These are phyloP conservation scores for Pterocles gutturalis DNA, from an alignment of 2,113 vertebrate genomes.

Conservation along the genomic window DNA sequence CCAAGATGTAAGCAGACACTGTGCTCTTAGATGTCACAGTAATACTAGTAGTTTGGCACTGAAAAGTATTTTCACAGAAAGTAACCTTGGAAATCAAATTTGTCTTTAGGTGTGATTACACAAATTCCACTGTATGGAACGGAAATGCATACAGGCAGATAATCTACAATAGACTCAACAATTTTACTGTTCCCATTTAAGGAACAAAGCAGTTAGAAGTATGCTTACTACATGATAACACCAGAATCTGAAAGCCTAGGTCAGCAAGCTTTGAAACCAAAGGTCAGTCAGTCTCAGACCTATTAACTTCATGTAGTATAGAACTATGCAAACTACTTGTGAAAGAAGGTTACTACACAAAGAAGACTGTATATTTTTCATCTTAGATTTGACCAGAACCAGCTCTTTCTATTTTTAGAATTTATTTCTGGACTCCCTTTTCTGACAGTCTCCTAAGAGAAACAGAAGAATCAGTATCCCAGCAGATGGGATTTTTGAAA, in stretches of 20 bases:
- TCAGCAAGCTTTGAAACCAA: conserved; percentile 21
- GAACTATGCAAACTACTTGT: neutral
- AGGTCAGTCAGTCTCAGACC: neutral
- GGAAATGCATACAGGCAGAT: neutral
- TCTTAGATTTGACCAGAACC: neutral
- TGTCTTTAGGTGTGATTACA: neutral
- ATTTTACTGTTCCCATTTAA: neutral
- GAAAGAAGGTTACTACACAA: neutral
- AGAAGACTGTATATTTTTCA: neutral
- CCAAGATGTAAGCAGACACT: neutral
- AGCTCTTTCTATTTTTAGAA: neutral
- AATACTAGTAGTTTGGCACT: neutral
- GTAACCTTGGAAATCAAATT: neutral
- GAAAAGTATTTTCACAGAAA: neutral
- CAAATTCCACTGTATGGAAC: neutral
- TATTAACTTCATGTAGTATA: neutral
- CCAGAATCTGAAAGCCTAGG: neutral
- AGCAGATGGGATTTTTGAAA: neutral
- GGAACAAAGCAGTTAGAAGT: neutral
- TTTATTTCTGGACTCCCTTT: neutral
- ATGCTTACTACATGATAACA: neutral
- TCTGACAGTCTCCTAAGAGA: neutral
- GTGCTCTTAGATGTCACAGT: neutral
- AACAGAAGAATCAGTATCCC: neutral
- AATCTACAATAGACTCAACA: neutral